Conservation (phyloP, 2,797 vertebrate species). For the Chloroceryle amazona region DNA sequence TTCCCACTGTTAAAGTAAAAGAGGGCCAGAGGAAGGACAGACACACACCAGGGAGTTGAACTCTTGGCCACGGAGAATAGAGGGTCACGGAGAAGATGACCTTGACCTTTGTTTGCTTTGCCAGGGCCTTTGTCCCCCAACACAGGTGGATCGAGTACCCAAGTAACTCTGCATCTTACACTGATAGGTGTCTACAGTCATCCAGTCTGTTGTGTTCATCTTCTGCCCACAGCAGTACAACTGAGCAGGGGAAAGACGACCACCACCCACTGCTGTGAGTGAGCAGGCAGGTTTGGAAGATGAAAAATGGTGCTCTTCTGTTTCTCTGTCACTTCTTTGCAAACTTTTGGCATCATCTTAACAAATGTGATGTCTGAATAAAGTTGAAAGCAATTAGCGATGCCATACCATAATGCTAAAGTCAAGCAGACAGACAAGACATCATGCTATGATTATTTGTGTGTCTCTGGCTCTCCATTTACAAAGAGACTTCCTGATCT, state of each 20-base stretch:
- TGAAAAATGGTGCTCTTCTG: not conserved
- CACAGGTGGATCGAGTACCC: rapidly evolving
- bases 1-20: not conserved
- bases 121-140: not conserved
- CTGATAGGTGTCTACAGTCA: not conserved
- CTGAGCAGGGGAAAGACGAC: rapidly evolving
- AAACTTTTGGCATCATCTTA: not conserved
- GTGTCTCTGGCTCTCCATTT: not conserved
- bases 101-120: not conserved
- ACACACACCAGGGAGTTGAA: rapidly evolving
- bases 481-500: rapidly evolving
- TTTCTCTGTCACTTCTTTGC: not conserved
- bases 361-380: not conserved
- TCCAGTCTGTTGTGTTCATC: not conserved
- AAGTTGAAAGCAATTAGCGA: not conserved
- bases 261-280: rapidly evolving
- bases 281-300: not conserved
- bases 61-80: not conserved
- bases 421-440: not conserved
- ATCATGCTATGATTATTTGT: not conserved
- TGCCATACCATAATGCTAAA: not conserved
- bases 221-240: not conserved
- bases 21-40: not conserved
- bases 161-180: not conserved
- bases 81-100: rapidly evolving